Conservation (phyloP, 2,888 invertebrate species). For the Eupithecia inturbata region DNA sequence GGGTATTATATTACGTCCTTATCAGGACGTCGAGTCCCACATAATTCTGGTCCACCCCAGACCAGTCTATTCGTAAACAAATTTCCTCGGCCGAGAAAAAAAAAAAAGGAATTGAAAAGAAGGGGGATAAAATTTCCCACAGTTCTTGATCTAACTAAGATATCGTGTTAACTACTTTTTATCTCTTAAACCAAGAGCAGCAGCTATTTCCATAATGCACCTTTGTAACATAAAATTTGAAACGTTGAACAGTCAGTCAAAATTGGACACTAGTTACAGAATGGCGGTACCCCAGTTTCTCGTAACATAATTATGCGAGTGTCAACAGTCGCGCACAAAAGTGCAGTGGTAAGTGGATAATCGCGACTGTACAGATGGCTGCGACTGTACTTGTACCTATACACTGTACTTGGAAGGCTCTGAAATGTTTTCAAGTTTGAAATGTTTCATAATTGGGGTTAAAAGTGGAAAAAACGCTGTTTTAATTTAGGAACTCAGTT, state of each 20-base stretch:
- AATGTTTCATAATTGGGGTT: slow-evolving; percentile 22
- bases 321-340: slow-evolving; percentile 36
- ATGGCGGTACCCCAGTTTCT: slow-evolving; percentile 17
- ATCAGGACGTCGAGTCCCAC: too few species aligned
- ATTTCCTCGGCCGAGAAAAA: too few species aligned
- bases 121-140: not conserved
- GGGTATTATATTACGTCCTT: too few species aligned
- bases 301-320: slow-evolving; percentile 38
- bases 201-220: not conserved
- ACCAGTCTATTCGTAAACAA: too few species aligned
- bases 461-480: slow-evolving; percentile 1
- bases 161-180: too few species aligned
- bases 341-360: slow-evolving; percentile 34
- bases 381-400: not conserved
- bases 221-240: not conserved
- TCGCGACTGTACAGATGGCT: slow-evolving; percentile 23
- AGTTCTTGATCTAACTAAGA: not conserved
- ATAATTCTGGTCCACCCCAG: too few species aligned
- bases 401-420: slow-evolving; percentile 10
- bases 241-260: not conserved
- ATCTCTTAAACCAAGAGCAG: not conserved
- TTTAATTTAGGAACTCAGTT: slow-evolving; percentile 2
- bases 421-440: slow-evolving; percentile 17
- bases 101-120: too few species aligned
- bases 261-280: not conserved